Base-by-base conservation (phyloP, 2,888 invertebrate genomes). In the Hydrotaea diabolus region DNA sequence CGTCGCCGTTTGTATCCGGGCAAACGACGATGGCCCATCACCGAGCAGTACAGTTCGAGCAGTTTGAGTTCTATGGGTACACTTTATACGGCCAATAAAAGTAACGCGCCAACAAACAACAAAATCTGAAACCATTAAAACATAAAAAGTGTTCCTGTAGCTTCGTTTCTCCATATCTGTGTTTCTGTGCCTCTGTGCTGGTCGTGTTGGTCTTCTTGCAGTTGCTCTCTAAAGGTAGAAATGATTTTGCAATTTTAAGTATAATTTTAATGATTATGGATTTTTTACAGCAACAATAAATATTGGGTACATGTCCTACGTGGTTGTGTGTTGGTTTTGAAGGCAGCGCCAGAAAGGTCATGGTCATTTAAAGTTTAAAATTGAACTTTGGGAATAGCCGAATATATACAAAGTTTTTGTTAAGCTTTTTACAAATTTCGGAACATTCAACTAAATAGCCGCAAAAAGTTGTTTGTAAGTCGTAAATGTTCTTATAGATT, bases 191-290 rank as follows among this genome's bases (percentile, higher is more conserved):
- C 23, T 59, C 5, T 21, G 21, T 49, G 49, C 8, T 3, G 9
- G n/a, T n/a, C n/a, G 59, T 43, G 43, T 43, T 4, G 5, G 43
- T 43, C 13, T 43, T 7, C 7, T 13, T 43, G 43, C 4, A 11
- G 43, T 13, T 43, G 43, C 43, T 8, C 36, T 36, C 36, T 13
- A 49, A 53, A 72, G 59, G 74, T 62, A 73, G 21, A 71, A 78
- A 69, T 69, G 26, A 74, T 75, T 82, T 75, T 75, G 46, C 66
- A 31, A 62, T 55, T 83, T 77, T 59, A 69, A 36, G 73, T 77
- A 36, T 31, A 77, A 69, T 77, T 77, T 74, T 78, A 75, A 78
- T 82, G 74, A 82, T 73, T 66, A 73, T 39, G 55, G 72, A 62
- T 43, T 62, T 62, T 71, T 76, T 62, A 62, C 71, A 76, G 21